A percentile compares a stretch with the other conserved stretches of the same genome.
Conservation (phyloP, 2,113 vertebrate species). For the Chaetodon trifascialis region DNA sequence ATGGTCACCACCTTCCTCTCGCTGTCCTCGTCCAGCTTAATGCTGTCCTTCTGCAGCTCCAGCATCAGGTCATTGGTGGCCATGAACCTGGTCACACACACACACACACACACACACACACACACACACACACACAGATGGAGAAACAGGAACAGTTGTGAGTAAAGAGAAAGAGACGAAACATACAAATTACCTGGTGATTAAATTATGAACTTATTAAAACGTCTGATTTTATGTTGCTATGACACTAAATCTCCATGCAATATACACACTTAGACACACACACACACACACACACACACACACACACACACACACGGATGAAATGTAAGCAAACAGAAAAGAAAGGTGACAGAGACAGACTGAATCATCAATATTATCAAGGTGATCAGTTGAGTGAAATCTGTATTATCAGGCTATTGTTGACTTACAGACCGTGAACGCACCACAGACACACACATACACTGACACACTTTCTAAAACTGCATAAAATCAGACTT, state of each 20-base stretch:
- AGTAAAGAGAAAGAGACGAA: too few relatives aligned
- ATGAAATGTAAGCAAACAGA: not conserved
- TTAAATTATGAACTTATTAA: too few relatives aligned
- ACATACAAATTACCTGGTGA: too few relatives aligned
- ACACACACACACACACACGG: too few relatives aligned
- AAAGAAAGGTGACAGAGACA: not conserved
- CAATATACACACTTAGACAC: too few relatives aligned
- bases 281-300: too few relatives aligned
- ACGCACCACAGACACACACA: not conserved
- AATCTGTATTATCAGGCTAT: not conserved
- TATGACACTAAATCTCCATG: too few relatives aligned
- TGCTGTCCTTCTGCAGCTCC: constrained; percentile 96
- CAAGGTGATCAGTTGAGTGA: not conserved
- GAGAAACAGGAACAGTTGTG: not conserved
- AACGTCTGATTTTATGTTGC: too few relatives aligned
- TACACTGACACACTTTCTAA: not conserved
- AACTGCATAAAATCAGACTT: not conserved
- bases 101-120: constrained; percentile 7
- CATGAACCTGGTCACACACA: constrained; percentile 89
- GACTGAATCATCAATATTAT: too few relatives aligned
- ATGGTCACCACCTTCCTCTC: constrained; percentile 94
- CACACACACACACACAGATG: not conserved
- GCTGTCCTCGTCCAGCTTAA: constrained; percentile 96
- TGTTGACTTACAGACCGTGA: not conserved
- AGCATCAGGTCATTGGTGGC: constrained; percentile 97